A percentile compares a stretch with the other conserved stretches of the same genome.
These are phyloP conservation scores for Calyptommatus sinebrachiatus DNA, from an alignment of 2,113 vertebrate genomes.

Conservation along the genomic window DNA sequence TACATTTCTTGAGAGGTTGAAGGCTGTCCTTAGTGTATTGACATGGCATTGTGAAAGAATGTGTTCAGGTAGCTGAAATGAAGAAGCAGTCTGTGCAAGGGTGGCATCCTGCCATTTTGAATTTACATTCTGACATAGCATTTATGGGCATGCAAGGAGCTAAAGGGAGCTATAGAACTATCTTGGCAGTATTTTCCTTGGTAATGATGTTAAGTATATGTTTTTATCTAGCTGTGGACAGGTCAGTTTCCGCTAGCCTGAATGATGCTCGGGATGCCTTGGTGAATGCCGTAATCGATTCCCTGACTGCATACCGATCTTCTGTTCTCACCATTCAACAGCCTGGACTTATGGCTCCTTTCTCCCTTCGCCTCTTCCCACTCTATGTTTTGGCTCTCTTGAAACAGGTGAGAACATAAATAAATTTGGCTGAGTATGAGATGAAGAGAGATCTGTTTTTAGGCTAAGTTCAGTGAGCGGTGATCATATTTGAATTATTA, in stretches of 20 bases:
- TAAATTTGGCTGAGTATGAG: accelerated
- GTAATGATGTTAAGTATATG: accelerated
- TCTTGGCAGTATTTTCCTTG: neutral
- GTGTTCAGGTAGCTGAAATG: neutral
- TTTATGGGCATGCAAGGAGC: no score
- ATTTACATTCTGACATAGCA: neutral
- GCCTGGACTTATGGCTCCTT: slow-evolving; percentile 86
- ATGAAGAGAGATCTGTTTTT: neutral
- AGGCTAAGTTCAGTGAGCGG: neutral
- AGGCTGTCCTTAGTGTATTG: neutral
- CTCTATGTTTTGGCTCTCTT: slow-evolving; percentile 89
- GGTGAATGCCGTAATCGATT: slow-evolving; percentile 91
- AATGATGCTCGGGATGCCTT: slow-evolving; percentile 91
- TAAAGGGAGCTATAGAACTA: accelerated
- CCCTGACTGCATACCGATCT: slow-evolving; percentile 82
- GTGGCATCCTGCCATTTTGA: neutral
- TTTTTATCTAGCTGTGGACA: slow-evolving; percentile 83
- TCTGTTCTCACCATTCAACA: slow-evolving; percentile 86
- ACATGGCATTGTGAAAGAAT: neutral
- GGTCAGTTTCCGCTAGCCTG: slow-evolving; percentile 85
- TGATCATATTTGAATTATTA: neutral
- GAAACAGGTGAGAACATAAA: slow-evolving; percentile 81
- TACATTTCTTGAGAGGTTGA: neutral
- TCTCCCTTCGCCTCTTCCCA: slow-evolving; percentile 87
- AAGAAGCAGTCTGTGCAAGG: neutral